Conservation (phyloP, 2,888 invertebrate species). For the Cotesia congregata region DNA sequence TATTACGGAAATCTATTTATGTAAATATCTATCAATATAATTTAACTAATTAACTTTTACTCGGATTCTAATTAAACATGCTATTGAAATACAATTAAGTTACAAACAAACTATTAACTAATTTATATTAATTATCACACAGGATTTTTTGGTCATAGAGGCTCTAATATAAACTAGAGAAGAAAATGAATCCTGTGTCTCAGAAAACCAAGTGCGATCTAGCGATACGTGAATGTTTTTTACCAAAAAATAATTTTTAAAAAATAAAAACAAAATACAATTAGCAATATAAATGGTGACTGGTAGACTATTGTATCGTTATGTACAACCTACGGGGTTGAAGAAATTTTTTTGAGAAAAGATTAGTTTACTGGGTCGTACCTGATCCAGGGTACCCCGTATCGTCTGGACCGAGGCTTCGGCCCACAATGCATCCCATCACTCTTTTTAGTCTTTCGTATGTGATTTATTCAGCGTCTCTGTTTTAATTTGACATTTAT, state of each 20-base stretch:
- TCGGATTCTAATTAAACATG: background rate
- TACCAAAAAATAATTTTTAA: background rate
- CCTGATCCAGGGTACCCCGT: conserved; percentile 69
- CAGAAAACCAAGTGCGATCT: background rate
- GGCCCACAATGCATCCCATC: conserved; percentile 69
- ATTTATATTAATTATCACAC: background rate
- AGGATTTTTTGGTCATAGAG: background rate
- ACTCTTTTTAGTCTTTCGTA: conserved; percentile 64
- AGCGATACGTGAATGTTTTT: background rate
- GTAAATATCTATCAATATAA: background rate
- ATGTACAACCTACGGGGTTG: conserved; percentile 57
- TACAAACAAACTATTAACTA: background rate
- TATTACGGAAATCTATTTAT: background rate
- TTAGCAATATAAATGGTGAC: background rate
- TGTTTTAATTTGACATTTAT: conserved; percentile 68
- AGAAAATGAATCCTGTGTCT: too few species aligned
- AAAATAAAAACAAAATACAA: conserved; percentile 3
- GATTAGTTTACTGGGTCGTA: conserved; percentile 68
- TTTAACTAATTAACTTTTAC: background rate
- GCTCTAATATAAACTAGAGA: too few species aligned
- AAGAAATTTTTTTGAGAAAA: conserved; percentile 57
- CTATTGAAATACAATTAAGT: background rate
- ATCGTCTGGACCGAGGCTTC: conserved; percentile 69
- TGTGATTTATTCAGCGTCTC: conserved; percentile 63
- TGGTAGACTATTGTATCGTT: background rate